Evolutionary conservation across 1,140 invertebrate species (phyloP), one percentile per base, ranked within the genome.

Genomic region (Oncopeltus fasciatus): DNA sequence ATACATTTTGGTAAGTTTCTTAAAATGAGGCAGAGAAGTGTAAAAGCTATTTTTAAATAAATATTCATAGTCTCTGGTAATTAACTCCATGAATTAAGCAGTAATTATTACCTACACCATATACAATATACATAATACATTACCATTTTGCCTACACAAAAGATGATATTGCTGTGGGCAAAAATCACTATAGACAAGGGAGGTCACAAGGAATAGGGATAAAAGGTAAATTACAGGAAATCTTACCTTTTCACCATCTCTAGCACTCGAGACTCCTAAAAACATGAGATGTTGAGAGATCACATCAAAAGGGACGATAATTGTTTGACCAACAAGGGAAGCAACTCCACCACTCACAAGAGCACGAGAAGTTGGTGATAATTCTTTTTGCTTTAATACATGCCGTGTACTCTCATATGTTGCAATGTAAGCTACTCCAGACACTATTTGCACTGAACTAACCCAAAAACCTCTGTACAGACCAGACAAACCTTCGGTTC

Each of bases 271-370:
- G 62, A 86, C 77, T 1, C 92, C 92, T 21, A 96, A 77, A 66
- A 98, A 85, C 93, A 98, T 98, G 57, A 97, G 81, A 74, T 98
- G 95, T 70, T 98, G 95, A 69, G 92, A 94, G 29, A 98, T 80
- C 29, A 98, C 86, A 75, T 98, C 95, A 73, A 98, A 93, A 20
- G 95, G 95, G 53, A 97, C 93, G 67, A 96, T 89, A 60, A 97
- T 88, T 0, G 92, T 95, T 76, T 98, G 95, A 1, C 92, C 89
- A 33, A 96, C 90, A 18, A 95, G 71, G 5, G 93, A 96, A 1
- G 94, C 94, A 70, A 83, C 83, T 5, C 86, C 92, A 21, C 94
- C 94, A 24, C 83, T 88, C 61, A 91, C 78, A 29, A 90, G 74
- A 16, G 86, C 84, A 75, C 83, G 84, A 18, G 84, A 68, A 72